Percentiles rank a stretch among this genome's conserved stretches.
These are phyloP conservation scores for Sebastes variabilis DNA, from an alignment of 2,797 vertebrate genomes.

Conservation along the genomic window DNA sequence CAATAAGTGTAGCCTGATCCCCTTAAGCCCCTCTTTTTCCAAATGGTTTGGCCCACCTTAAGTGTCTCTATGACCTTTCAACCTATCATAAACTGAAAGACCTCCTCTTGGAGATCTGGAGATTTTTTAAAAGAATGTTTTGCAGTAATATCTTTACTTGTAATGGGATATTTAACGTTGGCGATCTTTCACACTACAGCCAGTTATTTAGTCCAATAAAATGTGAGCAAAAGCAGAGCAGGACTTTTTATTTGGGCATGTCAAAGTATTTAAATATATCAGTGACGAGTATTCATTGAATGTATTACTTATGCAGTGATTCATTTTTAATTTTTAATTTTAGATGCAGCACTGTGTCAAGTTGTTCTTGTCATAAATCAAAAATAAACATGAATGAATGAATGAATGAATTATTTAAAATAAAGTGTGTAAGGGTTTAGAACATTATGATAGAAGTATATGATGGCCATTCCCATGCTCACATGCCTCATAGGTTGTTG, in stretches of 20 bases:
- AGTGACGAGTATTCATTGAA: not conserved
- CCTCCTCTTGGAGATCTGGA: slow-evolving; percentile 40
- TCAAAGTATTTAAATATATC: slow-evolving; percentile 30
- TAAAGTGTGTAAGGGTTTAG: too few species aligned
- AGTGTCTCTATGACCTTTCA: slow-evolving; percentile 73
- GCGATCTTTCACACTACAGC: slow-evolving; percentile 46
- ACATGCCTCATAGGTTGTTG: too few species aligned
- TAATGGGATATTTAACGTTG: slow-evolving; percentile 58
- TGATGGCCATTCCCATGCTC: too few species aligned
- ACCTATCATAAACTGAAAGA: slow-evolving; percentile 63
- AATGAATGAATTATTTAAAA: too few species aligned
- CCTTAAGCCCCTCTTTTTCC: slow-evolving; percentile 71
- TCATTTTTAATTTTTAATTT: not conserved
- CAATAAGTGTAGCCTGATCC: slow-evolving; percentile 83
- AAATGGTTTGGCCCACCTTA: slow-evolving; percentile 75
- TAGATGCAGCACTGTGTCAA: too few species aligned
- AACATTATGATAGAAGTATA: too few species aligned
- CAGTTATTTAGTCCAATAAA: slow-evolving; percentile 46
- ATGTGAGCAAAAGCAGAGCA: slow-evolving; percentile 38
- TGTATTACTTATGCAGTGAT: not conserved
- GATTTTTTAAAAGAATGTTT: slow-evolving; percentile 21
- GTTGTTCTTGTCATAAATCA: too few species aligned
- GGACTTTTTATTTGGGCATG: slow-evolving; percentile 31
- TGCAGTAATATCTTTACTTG: slow-evolving; percentile 51
- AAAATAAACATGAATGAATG: too few species aligned